A percentile compares a stretch with the other conserved stretches of the same genome.
These are phyloP conservation scores for Grallaria varia DNA, from an alignment of 2,113 vertebrate genomes.

Conservation along the genomic window DNA sequence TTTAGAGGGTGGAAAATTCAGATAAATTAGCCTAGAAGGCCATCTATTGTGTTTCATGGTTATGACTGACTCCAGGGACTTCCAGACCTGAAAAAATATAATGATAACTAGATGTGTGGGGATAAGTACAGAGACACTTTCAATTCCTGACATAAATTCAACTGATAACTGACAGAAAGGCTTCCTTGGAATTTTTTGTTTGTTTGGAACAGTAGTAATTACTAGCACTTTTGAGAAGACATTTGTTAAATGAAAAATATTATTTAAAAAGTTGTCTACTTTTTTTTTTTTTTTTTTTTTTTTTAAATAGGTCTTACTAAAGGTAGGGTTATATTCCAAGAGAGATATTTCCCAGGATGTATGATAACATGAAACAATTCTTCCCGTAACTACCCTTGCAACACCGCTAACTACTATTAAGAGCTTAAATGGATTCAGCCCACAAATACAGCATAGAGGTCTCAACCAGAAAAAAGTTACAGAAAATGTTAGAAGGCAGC, in stretches of 20 bases:
- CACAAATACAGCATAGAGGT: not conserved
- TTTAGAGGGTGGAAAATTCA: not conserved
- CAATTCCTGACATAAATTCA: not conserved
- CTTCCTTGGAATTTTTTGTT: not conserved
- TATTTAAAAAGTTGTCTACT: not conserved
- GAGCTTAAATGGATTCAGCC: not conserved
- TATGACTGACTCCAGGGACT: not conserved
- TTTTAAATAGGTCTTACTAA: not conserved
- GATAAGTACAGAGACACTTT: not conserved
- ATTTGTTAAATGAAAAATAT: not conserved
- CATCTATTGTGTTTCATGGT: constrained; percentile 3
- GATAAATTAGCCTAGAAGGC: constrained; percentile 22
- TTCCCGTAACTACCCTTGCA: not conserved
- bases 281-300: not conserved
- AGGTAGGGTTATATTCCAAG: not conserved
- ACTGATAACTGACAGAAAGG: not conserved
- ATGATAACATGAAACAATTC: not conserved
- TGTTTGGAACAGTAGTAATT: not conserved
- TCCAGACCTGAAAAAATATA: not conserved
- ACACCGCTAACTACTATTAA: not conserved
- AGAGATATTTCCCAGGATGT: not conserved
- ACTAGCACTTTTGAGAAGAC: not conserved
- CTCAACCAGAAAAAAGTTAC: not conserved
- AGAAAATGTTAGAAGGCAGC: not conserved
- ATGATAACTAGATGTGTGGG: not conserved